These are phyloP conservation scores for Dromas ardeola DNA, from an alignment of 2,113 vertebrate genomes.

Conservation along the genomic window DNA sequence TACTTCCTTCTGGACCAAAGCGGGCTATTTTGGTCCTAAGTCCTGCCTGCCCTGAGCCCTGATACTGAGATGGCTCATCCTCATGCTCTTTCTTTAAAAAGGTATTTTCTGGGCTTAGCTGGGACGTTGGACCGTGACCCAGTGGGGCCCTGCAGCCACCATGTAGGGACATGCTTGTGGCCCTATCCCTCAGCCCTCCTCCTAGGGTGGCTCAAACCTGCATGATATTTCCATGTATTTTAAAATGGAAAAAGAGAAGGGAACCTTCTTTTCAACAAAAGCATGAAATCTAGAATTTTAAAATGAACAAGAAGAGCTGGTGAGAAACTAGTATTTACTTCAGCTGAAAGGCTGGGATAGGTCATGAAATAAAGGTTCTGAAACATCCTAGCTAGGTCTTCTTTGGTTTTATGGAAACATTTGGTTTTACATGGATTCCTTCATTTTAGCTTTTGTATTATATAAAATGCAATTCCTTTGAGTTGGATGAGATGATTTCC, in stretches of 20 bases:
- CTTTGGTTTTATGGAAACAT: background rate
- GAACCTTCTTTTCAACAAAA: background rate
- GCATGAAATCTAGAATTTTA: background rate
- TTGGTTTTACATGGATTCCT: background rate
- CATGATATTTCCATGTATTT: background rate
- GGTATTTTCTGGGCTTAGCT: background rate
- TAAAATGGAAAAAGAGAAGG: background rate
- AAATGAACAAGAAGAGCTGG: background rate
- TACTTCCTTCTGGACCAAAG: background rate
- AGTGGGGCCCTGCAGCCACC: background rate
- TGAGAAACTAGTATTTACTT: background rate
- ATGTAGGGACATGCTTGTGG: rapidly evolving
- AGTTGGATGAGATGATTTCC: background rate
- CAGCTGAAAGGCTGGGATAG: background rate
- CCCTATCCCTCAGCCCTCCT: background rate
- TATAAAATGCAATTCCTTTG: background rate
- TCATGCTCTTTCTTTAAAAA: background rate
- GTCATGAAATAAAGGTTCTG: background rate
- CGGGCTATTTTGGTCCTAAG: background rate
- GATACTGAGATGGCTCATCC: background rate
- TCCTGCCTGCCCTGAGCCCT: background rate
- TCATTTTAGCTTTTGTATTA: background rate
- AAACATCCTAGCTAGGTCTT: background rate
- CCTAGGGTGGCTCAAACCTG: background rate
- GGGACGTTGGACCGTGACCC: background rate